Percentiles rank a stretch among this genome's conserved stretches.
Conservation (phyloP, 2,113 vertebrate genomes). For the Neodontobutis hainanensis region DNA sequence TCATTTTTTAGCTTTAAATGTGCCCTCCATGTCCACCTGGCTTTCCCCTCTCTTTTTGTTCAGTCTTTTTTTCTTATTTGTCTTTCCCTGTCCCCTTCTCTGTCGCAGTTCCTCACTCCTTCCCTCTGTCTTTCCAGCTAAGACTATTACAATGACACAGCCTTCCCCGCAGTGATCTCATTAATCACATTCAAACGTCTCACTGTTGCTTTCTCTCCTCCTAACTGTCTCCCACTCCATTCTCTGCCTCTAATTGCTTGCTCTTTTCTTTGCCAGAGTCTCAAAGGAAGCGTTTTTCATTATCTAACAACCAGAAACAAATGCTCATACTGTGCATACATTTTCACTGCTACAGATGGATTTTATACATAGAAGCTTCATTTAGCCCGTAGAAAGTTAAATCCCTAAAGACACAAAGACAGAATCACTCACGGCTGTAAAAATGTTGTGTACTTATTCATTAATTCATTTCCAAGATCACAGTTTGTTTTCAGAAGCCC, state of each 20-base stretch:
- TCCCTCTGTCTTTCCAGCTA: conserved; percentile 39
- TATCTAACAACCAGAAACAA: conserved; percentile 68
- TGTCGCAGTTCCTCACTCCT: conserved; percentile 28
- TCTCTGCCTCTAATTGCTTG: conserved; percentile 65
- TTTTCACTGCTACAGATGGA: conserved; percentile 44
- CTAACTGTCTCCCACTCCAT: conserved; percentile 49
- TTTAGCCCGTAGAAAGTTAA: conserved; percentile 18
- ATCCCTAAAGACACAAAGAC: conserved; percentile 34
- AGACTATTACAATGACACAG: conserved; percentile 69
- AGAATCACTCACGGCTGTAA: conserved; percentile 35
- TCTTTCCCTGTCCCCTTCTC: conserved; percentile 19
- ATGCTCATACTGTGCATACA: conserved; percentile 49
- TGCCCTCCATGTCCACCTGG: conserved; percentile 27
- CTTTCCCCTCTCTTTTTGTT: conserved; percentile 37
- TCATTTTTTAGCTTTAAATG: conserved; percentile 36
- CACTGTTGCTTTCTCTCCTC: conserved; percentile 48
- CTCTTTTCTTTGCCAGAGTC: conserved; percentile 71
- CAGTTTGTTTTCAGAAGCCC: conserved; percentile 3
- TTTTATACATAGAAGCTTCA: conserved; percentile 46
- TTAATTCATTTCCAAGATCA: conserved; percentile 11
- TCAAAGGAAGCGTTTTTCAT: conserved; percentile 66
- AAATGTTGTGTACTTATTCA: conserved; percentile 25
- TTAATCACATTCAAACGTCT: conserved; percentile 77
- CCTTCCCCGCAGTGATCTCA: conserved; percentile 77
- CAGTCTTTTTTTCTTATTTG: conserved; percentile 6